These are phyloP conservation scores for Panthera uncia DNA, from an alignment of 2,113 vertebrate genomes.

Conservation along the genomic window DNA sequence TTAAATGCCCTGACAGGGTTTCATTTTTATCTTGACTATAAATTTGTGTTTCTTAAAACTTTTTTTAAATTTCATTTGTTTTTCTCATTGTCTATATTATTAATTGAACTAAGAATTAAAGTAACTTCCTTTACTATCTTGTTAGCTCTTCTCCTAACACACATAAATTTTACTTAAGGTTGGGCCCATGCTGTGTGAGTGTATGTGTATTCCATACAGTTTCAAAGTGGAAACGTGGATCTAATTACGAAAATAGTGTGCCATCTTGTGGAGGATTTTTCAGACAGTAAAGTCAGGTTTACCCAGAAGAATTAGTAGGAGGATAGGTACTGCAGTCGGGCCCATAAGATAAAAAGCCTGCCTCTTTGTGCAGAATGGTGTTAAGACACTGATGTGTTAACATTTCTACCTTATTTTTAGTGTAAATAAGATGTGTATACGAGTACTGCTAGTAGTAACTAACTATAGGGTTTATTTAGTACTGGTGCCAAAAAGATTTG, in stretches of 20 bases:
- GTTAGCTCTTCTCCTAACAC: background rate
- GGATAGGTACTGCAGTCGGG: background rate
- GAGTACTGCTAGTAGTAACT: background rate
- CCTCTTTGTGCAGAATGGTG: background rate
- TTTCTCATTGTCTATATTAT: background rate
- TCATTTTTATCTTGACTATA: constrained; percentile 20
- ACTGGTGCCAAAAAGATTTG: background rate
- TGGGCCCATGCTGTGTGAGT: background rate
- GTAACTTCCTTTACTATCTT: background rate
- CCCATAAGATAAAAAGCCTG: background rate
- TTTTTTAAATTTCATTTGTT: background rate
- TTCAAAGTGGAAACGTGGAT: constrained; percentile 30
- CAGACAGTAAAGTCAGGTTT: background rate
- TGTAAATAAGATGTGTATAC: background rate
- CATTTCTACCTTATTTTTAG: background rate
- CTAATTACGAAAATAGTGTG: constrained; percentile 61
- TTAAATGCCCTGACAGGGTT: background rate
- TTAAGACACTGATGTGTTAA: background rate
- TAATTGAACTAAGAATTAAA: constrained; percentile 19
- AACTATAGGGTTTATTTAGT: background rate
- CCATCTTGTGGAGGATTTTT: constrained; percentile 74
- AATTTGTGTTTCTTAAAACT: constrained; percentile 25
- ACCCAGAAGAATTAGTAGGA: background rate
- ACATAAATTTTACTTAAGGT: background rate
- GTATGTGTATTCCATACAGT: background rate